Evolutionary conservation across 2,113 vertebrate species (phyloP).

Genomic region (Hyla sarda): DNA sequence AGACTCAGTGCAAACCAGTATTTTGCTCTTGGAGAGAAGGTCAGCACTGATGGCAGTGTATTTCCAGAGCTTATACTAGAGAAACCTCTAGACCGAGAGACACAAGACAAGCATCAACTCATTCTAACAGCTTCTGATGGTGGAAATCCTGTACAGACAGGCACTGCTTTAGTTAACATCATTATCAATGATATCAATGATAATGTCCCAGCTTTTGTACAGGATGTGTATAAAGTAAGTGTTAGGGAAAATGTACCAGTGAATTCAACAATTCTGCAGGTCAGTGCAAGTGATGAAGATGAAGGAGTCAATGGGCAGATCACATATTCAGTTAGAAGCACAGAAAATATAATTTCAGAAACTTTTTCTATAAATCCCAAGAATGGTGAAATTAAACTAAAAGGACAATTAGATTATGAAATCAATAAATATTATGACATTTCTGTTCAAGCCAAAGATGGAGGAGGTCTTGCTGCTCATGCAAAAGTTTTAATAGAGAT

Average conservation of each 20-base stretch:
- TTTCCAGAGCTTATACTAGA: conserved; percentile 25
- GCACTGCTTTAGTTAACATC: not conserved
- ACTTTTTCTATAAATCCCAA: not conserved
- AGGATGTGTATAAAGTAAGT: conserved; percentile 25
- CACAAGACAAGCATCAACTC: not conserved
- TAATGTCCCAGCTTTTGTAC: not conserved
- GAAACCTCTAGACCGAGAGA: conserved; percentile 17
- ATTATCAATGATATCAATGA: not conserved
- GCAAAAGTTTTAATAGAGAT: not conserved
- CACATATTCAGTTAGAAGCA: not conserved
- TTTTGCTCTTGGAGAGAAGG: conserved; percentile 12
- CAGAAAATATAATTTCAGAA: not conserved
- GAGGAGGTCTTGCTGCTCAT: not conserved
- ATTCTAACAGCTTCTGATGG: conserved; percentile 22
- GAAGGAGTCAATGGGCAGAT: conserved; percentile 11
- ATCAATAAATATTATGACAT: not conserved
- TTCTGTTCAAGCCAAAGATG: not conserved
- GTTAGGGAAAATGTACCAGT: conserved; percentile 9
- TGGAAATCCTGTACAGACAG: conserved; percentile 13
- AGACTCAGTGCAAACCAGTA: conserved; percentile 7
- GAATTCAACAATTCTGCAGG: conserved; percentile 10
- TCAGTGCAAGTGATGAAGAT: conserved; percentile 26
- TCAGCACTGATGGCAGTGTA: conserved; percentile 14
- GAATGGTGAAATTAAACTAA: not conserved
- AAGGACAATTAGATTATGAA: not conserved